phyloP scores from a whole-genome alignment of 2,797 vertebrate genomes.

The Microctenopoma steveboyesi region DNA sequence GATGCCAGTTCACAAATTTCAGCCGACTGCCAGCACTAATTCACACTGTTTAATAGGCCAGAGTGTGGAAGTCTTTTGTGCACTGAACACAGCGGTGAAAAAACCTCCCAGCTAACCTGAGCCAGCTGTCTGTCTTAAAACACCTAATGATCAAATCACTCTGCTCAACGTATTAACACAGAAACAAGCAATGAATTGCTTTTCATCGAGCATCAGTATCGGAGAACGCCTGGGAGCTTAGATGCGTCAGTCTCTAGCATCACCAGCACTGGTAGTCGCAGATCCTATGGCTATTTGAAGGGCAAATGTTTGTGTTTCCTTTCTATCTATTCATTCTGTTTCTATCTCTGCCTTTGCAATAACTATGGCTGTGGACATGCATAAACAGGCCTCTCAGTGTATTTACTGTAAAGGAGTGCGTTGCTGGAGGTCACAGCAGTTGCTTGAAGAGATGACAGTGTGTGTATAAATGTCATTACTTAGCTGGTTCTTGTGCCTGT shows the following conservation, averaged over 20 bases:
- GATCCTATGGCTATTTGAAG: conserved; percentile 9
- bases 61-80: no score
- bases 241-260: not conserved
- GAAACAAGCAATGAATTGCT: not conserved
- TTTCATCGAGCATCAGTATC: not conserved
- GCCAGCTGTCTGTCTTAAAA: no score
- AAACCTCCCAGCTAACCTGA: no score
- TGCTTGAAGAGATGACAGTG: conserved; percentile 3
- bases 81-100: no score
- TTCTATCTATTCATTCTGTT: not conserved
- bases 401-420: not conserved
- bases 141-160: no score
- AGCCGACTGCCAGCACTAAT: no score
- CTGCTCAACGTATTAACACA: no score
- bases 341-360: not conserved
- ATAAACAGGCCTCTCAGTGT: not conserved
- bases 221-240: conserved; percentile 1
- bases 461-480: conserved; percentile 28
- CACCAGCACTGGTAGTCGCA: not conserved
- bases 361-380: not conserved
- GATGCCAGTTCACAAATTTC: no score
- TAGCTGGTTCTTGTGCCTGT: conserved; percentile 10
- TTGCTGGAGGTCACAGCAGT: conserved; percentile 15
- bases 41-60: no score
- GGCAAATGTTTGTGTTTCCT: conserved; percentile 9